Evolutionary conservation across 2,113 vertebrate genomes (phyloP).

Genomic region (Mellivora capensis): DNA sequence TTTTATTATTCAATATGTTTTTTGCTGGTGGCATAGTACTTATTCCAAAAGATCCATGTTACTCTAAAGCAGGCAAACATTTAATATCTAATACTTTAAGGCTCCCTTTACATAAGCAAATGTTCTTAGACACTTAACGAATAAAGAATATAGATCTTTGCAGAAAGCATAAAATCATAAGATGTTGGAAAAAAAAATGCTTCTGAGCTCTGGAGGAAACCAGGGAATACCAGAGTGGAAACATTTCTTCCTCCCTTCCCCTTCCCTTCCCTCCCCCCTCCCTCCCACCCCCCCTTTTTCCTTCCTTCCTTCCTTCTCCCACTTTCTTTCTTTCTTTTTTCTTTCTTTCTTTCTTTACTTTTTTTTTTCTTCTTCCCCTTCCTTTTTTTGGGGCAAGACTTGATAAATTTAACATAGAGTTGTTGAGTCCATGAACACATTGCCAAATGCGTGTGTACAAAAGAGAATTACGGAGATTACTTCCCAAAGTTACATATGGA

Average conservation of each 20-base stretch:
- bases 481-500: not conserved
- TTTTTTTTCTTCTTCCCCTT: too few relatives aligned
- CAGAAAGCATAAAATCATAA: slow-evolving; percentile 39
- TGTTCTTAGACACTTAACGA: slow-evolving; percentile 69
- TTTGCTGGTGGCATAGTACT: slow-evolving; percentile 76
- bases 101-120: slow-evolving; percentile 71
- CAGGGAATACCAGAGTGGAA: not conserved
- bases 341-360: too few relatives aligned
- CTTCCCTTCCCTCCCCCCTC: rapidly evolving
- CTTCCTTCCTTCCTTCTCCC: rapidly evolving
- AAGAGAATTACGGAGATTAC: not conserved
- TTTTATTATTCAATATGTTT: slow-evolving; percentile 80
- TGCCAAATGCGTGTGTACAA: not conserved
- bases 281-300: rapidly evolving
- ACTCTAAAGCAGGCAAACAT: slow-evolving; percentile 72
- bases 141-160: slow-evolving; percentile 61
- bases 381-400: not conserved
- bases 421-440: not conserved
- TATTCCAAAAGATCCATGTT: slow-evolving; percentile 75
- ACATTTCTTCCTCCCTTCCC: not conserved
- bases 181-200: not conserved
- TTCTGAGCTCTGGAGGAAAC: not conserved
- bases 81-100: slow-evolving; percentile 76
- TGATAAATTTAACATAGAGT: not conserved
- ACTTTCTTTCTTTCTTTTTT: too few relatives aligned